These are phyloP conservation scores for Gallinago jamesoni DNA, from an alignment of 2,113 vertebrate species.

Conservation along the genomic window DNA sequence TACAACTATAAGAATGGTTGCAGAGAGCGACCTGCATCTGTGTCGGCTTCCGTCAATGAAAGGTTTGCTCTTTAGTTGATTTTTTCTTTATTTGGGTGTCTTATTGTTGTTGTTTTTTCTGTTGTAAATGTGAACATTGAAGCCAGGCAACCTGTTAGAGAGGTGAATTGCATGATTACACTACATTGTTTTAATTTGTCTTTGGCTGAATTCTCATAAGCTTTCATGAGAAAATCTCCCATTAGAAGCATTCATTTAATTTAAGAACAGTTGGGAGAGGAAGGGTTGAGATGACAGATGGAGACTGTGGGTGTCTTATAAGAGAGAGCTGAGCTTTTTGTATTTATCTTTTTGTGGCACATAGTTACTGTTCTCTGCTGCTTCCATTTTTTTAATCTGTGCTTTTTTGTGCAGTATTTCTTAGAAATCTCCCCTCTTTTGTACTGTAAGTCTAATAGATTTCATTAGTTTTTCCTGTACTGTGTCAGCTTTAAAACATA, in stretches of 20 bases:
- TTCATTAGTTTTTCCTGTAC: conserved; percentile 56
- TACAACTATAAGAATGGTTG: not conserved
- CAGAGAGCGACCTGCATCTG: not conserved
- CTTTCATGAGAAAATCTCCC: conserved; percentile 77
- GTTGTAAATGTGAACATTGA: not conserved
- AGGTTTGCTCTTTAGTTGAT: not conserved
- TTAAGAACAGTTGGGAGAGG: conserved; percentile 76
- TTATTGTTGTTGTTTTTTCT: not conserved
- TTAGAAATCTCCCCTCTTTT: conserved; percentile 49
- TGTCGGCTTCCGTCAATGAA: not conserved
- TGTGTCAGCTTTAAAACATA: conserved; percentile 37
- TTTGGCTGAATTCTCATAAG: conserved; percentile 74
- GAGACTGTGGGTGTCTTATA: conserved; percentile 76
- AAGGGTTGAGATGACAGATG: conserved; percentile 83
- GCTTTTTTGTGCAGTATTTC: conserved; percentile 50
- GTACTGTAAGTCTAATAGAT: conserved; percentile 27
- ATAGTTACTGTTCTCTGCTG: not conserved
- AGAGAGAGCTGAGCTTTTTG: conserved; percentile 63
- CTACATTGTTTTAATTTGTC: conserved; percentile 74
- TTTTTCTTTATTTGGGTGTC: not conserved
- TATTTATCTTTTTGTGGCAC: conserved; percentile 55
- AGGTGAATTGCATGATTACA: conserved; percentile 66
- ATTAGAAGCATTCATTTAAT: conserved; percentile 76
- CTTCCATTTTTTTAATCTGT: conserved; percentile 29
- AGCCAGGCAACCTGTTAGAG: conserved; percentile 27